Base-by-base conservation (phyloP, 2,797 vertebrate genomes). In the Gallinago stenura region DNA sequence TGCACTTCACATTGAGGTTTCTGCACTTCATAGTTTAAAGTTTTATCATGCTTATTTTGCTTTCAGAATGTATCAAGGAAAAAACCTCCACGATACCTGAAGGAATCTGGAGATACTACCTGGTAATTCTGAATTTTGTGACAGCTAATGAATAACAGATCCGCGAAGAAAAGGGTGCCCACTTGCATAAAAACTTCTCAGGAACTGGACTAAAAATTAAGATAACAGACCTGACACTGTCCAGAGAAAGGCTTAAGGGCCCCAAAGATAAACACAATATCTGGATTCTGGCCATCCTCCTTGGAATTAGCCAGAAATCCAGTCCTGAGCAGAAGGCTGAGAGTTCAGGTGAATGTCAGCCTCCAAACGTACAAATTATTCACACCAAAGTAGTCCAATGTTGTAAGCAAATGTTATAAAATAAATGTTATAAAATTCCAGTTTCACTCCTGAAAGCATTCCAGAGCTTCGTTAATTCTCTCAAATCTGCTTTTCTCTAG, bases 401-500 rank as follows among this genome's bases (percentile, higher is more conserved):
- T 83, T 72, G 15, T 53, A 46, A 83, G 35, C 4, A 26, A 71
- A 4, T 14, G 2, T 46, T 53, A 18, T 30, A 53, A 30, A 30
- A 35, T 22, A 56, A 28, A 75, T 31, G 65, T 37, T 33, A 19
- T 37, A 82, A 54, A 86, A 69, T 83, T 82, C 13, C 73, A 72
- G 21, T 8, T 62, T 90, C 15, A 8, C 10, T 79, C 82, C 62
- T 84, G 88, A 90, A 89, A 93, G 21, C 46, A 56, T 84, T 83
- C 41, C 61, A 91, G 77, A 90, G 13, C 50, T 62, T 24, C 54
- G 37, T 25, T 72, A 58, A 50, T 84, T 95, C 58, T 45, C 39
- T 69, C 73, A 88, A 75, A 95, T 79, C 76, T 88, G 24, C 50
- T 69, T 94, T 93, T 69, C 43, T 68, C 54, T 83, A 35, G 57